Conservation (phyloP, 2,888 invertebrate genomes). For the Pteria penguin region DNA sequence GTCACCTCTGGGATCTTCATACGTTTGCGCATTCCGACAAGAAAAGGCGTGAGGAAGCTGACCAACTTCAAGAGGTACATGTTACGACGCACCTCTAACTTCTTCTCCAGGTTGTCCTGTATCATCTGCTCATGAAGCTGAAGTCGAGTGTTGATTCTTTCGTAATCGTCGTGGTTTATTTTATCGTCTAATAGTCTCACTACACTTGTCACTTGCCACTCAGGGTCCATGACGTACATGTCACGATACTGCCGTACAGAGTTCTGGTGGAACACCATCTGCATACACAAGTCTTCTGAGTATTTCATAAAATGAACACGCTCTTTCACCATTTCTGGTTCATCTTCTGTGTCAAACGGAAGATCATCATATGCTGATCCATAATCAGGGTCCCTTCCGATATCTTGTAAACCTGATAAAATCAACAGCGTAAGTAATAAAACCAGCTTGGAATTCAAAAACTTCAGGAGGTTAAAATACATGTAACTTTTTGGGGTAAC, state of each 20-base stretch:
- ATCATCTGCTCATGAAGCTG: conserved; percentile 77
- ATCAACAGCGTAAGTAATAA: background rate
- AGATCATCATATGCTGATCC: conserved; percentile 68
- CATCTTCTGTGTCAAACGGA: conserved; percentile 68
- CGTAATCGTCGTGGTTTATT: conserved; percentile 73
- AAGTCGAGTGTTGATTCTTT: conserved; percentile 76
- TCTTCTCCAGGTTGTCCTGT: conserved; percentile 71
- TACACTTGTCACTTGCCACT: conserved; percentile 74
- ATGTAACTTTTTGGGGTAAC: too few relatives aligned
- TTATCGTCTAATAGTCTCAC: conserved; percentile 73
- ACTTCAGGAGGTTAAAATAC: too few relatives aligned
- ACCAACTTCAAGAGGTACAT: conserved; percentile 76
- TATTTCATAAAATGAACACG: conserved; percentile 76
- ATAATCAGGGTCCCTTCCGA: conserved; percentile 77
- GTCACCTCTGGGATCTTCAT: conserved; percentile 79
- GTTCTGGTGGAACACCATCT: conserved; percentile 75
- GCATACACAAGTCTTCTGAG: conserved; percentile 73
- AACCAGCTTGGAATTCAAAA: too few relatives aligned
- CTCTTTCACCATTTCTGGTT: conserved; percentile 74
- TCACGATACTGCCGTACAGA: conserved; percentile 69
- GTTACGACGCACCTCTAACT: conserved; percentile 70
- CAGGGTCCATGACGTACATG: conserved; percentile 74
- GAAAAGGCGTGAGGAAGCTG: conserved; percentile 77
- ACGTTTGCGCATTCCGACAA: conserved; percentile 77
- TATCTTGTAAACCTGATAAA: conserved; percentile 73